Evolutionary conservation across 2,113 vertebrate species (phyloP).

Genomic region (Thinocorus orbignyianus): DNA sequence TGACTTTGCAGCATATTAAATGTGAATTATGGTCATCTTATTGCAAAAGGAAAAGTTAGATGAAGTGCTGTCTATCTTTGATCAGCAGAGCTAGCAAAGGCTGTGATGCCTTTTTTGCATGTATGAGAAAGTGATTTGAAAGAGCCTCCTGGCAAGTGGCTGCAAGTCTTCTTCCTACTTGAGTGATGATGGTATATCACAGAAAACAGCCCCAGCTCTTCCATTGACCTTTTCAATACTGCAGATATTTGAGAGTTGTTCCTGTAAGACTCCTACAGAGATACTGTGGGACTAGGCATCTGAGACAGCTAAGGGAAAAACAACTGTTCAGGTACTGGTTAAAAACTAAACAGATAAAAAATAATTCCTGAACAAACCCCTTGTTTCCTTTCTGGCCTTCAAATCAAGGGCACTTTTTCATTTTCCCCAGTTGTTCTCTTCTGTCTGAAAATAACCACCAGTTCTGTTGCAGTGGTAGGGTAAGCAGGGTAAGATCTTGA

Average conservation of each 20-base stretch:
- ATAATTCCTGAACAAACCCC: neutral
- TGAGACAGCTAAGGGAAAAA: neutral
- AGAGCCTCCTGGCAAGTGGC: neutral
- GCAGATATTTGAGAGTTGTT: neutral
- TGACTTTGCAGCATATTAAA: slow-evolving; percentile 44
- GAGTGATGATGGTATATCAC: neutral
- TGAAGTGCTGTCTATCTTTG: neutral
- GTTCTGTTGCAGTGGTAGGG: neutral
- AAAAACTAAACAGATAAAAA: neutral
- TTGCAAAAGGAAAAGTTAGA: neutral
- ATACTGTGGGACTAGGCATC: neutral
- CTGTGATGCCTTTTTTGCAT: neutral
- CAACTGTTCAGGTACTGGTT: neutral
- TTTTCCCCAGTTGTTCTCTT: neutral
- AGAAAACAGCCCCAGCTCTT: neutral
- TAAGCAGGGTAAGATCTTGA: no score
- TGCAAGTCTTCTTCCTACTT: neutral
- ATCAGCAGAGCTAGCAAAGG: neutral
- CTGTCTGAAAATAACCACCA: neutral
- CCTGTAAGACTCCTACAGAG: neutral
- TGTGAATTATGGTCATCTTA: slow-evolving; percentile 37
- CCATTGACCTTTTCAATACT: neutral
- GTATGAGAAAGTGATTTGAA: neutral
- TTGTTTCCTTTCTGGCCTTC: neutral
- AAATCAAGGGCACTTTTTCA: rapidly evolving